These are phyloP conservation scores for Drosophila pectinifera DNA, from an alignment of 1,140 invertebrate genomes.

Conservation along the genomic window DNA sequence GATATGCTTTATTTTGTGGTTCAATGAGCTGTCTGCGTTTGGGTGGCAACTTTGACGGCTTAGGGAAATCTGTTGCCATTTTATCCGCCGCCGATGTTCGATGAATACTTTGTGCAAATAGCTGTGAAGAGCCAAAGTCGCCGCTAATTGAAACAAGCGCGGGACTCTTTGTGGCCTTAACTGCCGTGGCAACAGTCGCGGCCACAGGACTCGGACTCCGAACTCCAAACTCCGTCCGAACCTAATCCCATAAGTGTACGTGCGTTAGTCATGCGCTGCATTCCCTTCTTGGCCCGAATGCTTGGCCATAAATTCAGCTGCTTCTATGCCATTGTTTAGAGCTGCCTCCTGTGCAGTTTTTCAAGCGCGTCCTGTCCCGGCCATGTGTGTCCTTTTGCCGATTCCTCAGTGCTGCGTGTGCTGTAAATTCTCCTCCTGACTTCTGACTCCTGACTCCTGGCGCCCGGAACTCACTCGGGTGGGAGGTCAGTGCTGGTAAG, in stretches of 20 bases:
- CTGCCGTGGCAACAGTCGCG: conserved; percentile 35
- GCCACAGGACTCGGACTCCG: neutral
- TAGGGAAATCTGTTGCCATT: conserved; percentile 50
- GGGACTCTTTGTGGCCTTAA: conserved; percentile 48
- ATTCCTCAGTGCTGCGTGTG: conserved; percentile 45
- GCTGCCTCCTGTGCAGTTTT: conserved; percentile 67
- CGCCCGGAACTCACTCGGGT: conserved; percentile 10
- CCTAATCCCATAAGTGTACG: conserved; percentile 79
- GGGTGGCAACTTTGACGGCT: conserved; percentile 78
- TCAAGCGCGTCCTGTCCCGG: conserved; percentile 65
- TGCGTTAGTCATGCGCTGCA: conserved; percentile 73
- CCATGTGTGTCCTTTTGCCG: conserved; percentile 51
- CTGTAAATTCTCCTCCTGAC: conserved; percentile 51
- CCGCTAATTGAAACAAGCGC: conserved; percentile 74
- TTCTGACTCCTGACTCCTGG: conserved; percentile 24
- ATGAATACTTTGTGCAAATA: conserved; percentile 72
- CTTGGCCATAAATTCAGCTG: conserved; percentile 71
- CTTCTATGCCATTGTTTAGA: conserved; percentile 56
- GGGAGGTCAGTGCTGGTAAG: conserved; percentile 64
- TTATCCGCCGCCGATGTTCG: conserved; percentile 22
- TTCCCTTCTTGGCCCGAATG: conserved; percentile 64
- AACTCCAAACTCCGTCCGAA: conserved; percentile 15
- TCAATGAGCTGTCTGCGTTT: conserved; percentile 64
- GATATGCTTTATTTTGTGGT: conserved; percentile 84
- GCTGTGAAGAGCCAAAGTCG: conserved; percentile 57